Evolutionary conservation across 1,140 invertebrate species (phyloP).

Genomic region (Penaeus indicus): DNA sequence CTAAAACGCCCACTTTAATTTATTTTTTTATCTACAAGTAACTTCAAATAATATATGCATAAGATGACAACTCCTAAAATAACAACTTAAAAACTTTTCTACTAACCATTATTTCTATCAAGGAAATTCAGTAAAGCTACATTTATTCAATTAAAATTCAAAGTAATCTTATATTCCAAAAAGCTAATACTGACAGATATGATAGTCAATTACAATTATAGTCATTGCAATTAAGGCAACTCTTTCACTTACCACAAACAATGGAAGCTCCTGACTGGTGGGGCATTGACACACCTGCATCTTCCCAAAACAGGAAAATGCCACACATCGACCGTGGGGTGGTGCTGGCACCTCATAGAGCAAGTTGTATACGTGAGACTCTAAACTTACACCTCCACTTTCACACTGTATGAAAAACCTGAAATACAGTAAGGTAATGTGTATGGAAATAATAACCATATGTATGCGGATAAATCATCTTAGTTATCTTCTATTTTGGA

Average conservation of each 20-base stretch:
- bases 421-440: neutral
- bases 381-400: constrained; percentile 76
- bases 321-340: constrained; percentile 85
- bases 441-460: no score
- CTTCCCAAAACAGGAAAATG: constrained; percentile 77
- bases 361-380: constrained; percentile 95
- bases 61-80: neutral
- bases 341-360: constrained; percentile 95
- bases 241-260: constrained; percentile 48
- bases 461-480: no score
- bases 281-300: constrained; percentile 72
- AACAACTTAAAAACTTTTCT: neutral
- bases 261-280: constrained; percentile 59
- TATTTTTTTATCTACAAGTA: no score
- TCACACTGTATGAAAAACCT: constrained; percentile 66
- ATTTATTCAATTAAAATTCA: no score
- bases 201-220: no score
- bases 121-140: no score
- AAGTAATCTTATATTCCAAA: no score
- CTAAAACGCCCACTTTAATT: no score
- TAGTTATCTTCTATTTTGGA: no score
- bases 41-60: neutral
- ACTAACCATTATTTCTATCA: neutral
- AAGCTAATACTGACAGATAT: no score
- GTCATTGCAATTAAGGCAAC: neutral